These are phyloP conservation scores for Drosophila niveifrons DNA, from an alignment of 2,888 invertebrate genomes.

Conservation along the genomic window DNA sequence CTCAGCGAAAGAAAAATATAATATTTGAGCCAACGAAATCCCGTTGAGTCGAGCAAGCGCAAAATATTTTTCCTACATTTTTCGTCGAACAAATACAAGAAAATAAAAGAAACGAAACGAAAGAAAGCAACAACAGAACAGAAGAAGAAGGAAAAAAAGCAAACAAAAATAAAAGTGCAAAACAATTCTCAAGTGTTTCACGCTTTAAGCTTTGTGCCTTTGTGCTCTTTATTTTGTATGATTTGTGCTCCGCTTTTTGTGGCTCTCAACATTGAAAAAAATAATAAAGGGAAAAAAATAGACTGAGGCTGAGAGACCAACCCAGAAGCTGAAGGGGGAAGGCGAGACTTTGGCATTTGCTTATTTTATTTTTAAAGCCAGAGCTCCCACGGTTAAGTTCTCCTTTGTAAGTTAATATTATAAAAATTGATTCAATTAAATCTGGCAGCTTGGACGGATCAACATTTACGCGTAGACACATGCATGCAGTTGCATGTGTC, in stretches of 20 bases:
- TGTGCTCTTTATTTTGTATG: constrained; percentile 55
- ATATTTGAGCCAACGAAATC: constrained; percentile 53
- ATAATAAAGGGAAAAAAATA: constrained; percentile 12
- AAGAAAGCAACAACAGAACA: constrained; percentile 15
- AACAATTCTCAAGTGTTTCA: constrained; percentile 79
- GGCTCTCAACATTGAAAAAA: constrained; percentile 30
- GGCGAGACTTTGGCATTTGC: constrained; percentile 22
- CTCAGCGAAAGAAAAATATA: constrained; percentile 28
- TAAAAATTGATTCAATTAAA: constrained; percentile 71
- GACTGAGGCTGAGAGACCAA: background rate
- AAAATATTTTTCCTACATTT: constrained; percentile 49
- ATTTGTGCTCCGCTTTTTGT: constrained; percentile 33
- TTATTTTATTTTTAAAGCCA: constrained; percentile 30
- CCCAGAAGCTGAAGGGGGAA: background rate
- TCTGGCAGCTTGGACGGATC: constrained; percentile 26
- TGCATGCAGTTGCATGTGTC: constrained; percentile 24
- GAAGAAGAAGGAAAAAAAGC: constrained; percentile 31
- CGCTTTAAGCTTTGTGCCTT: constrained; percentile 74
- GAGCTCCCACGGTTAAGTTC: constrained; percentile 60
- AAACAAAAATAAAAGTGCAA: constrained; percentile 68
- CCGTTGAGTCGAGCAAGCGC: constrained; percentile 51
- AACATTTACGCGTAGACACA: constrained; percentile 13
- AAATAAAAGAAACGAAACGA: constrained; percentile 20
- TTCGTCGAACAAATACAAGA: constrained; percentile 7
- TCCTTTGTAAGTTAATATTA: constrained; percentile 66